Base-by-base conservation (phyloP, 2,797 vertebrate genomes). In the Nothura maculosa region DNA sequence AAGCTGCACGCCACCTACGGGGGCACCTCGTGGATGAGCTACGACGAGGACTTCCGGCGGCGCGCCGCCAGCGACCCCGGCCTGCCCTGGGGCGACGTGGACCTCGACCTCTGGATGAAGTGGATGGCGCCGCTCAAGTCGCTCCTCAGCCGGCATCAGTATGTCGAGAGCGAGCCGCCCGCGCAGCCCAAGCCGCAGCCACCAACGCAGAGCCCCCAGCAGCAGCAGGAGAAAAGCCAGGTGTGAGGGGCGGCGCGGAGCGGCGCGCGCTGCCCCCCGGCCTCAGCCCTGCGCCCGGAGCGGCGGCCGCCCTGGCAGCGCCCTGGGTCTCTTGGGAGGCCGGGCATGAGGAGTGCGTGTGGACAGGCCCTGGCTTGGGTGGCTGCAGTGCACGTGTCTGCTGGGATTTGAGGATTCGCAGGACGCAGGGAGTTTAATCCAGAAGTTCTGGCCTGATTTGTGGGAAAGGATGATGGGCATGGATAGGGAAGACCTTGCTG, bases 91-190 rank as follows among this genome's bases (percentile, higher is more conserved):
- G 96, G 96, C 7, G 96, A 96, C n/a, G 96, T 96, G 17, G 95
- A 96, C 85, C 93, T 96, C 27, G 92, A 96, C 91, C 94, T 96
- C 67, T 96, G 96, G 96, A 96, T 96, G 95, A 96, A 96, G 91
- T 96, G 96, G 96, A 96, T 96, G 96, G 95, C 96, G 0, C 96
- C 96, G 16, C 94, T 96, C 77, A 96, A 96, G 93, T 94, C 96
- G 6, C 94, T 96, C 3, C 2, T 93, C 70, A 84, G 58, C 83
- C 52, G 96, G 93, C 78, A 86, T 20, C 80, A 11, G 10, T 94
- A 85, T 47, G 24, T 30, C 4, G 95, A 91, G 54, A 54, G 28
- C 61, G 93, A 96, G 72, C 32, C 58, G 1, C 75, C 67, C 90
- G 75, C 91, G 48, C 22, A 90, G 5, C 57, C 87, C 47, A 7